A percentile compares a stretch with the other conserved stretches of the same genome.
phyloP scores from a whole-genome alignment of 2,888 invertebrate species.

The Dorcus parallelipipedus region DNA sequence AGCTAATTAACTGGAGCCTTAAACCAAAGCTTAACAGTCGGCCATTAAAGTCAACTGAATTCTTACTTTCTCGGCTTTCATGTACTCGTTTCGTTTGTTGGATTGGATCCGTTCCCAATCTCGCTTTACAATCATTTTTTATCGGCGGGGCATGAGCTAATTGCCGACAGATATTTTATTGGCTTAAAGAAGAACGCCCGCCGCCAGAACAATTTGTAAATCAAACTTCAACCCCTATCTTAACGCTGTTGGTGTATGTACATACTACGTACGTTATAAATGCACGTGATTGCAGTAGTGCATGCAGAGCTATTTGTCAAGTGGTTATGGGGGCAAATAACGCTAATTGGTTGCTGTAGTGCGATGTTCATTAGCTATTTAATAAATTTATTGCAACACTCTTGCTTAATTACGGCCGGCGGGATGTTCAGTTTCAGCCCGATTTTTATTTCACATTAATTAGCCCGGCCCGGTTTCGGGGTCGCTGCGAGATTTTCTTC shows the following conservation, averaged over 20 bases:
- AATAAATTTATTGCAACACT: slow-evolving; percentile 9
- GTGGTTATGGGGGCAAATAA: slow-evolving; percentile 13
- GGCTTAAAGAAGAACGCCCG: neutral
- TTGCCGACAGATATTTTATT: slow-evolving; percentile 6
- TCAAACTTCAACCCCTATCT: slow-evolving; percentile 2
- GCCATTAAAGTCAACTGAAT: slow-evolving; percentile 17
- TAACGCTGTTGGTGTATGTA: neutral
- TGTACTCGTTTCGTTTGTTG: slow-evolving; percentile 9
- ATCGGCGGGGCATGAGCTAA: slow-evolving; percentile 11
- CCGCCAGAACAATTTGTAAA: no score
- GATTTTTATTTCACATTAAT: no score
- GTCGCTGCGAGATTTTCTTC: no score
- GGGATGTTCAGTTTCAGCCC: neutral
- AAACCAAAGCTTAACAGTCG: slow-evolving; percentile 14
- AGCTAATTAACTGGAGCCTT: slow-evolving; percentile 11
- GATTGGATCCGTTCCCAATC: slow-evolving; percentile 11
- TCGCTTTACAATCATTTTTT: slow-evolving; percentile 14
- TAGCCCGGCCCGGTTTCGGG: no score
- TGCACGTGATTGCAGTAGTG: slow-evolving; percentile 10
- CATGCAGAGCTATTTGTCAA: slow-evolving; percentile 11
- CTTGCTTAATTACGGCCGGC: slow-evolving; percentile 3
- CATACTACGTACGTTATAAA: slow-evolving; percentile 3
- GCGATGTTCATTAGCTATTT: slow-evolving; percentile 13
- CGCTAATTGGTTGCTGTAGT: slow-evolving; percentile 12
- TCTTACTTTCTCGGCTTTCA: slow-evolving; percentile 14